These are phyloP conservation scores for Uromys caudimaculatus DNA, from an alignment of 2,797 vertebrate species.

Conservation along the genomic window DNA sequence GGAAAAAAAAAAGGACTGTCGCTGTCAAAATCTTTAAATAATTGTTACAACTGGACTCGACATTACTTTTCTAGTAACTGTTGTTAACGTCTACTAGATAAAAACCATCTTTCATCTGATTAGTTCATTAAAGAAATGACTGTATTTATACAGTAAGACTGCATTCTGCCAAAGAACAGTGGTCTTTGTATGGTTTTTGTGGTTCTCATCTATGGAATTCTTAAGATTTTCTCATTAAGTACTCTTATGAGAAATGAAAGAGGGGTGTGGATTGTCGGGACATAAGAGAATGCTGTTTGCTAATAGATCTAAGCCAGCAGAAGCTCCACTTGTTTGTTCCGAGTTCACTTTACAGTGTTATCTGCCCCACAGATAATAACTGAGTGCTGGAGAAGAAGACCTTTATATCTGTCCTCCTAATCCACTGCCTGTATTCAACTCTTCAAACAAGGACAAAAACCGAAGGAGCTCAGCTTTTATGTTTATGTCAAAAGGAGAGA, in stretches of 20 bases:
- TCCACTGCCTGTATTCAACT: background rate
- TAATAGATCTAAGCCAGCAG: background rate
- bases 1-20: background rate
- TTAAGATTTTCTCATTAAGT: background rate
- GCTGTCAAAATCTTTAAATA: conserved; percentile 8
- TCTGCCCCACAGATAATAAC: background rate
- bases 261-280: background rate
- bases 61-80: background rate
- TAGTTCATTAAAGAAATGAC: conserved; percentile 27
- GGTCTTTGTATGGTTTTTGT: background rate
- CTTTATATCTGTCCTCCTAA: background rate
- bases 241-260: background rate
- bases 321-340: background rate
- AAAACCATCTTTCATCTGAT: background rate
- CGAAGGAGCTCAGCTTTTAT: background rate
- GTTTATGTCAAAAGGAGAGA: background rate
- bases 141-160: background rate
- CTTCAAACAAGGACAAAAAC: conserved; percentile 8
- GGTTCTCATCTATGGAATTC: background rate
- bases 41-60: background rate
- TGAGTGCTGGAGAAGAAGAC: background rate
- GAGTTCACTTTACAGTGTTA: background rate
- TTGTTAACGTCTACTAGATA: background rate
- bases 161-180: background rate
- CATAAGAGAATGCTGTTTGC: background rate